These are phyloP conservation scores for Drosophila parvula DNA, from an alignment of 1,140 invertebrate species.

Conservation along the genomic window DNA sequence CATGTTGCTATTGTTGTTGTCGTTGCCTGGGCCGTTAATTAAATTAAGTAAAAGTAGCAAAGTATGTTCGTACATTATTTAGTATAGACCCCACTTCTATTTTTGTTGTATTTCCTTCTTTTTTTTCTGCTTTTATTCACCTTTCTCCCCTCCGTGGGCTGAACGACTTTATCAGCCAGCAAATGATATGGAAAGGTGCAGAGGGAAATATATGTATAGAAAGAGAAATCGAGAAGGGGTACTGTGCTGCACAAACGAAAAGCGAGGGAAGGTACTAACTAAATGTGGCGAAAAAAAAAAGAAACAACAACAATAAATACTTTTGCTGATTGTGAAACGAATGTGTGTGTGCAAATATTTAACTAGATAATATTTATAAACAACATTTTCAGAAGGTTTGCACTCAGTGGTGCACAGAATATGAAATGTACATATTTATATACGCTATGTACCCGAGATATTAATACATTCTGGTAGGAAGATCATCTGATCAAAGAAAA, in stretches of 20 bases:
- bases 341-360: slow-evolving; percentile 37
- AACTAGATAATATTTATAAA: slow-evolving; percentile 37
- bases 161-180: slow-evolving; percentile 53
- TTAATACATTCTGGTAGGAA: background rate
- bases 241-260: too few relatives aligned
- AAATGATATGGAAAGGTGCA: slow-evolving; percentile 26
- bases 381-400: slow-evolving; percentile 29
- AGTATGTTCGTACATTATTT: slow-evolving; percentile 75
- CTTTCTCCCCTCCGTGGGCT: slow-evolving; percentile 9
- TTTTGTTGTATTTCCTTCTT: slow-evolving; percentile 1
- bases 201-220: background rate
- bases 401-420: slow-evolving; percentile 5
- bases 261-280: background rate
- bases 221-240: slow-evolving; percentile 9
- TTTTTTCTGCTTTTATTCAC: slow-evolving; percentile 7
- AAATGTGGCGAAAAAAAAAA: background rate
- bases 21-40: slow-evolving; percentile 73
- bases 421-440: slow-evolving; percentile 6
- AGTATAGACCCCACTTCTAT: slow-evolving; percentile 22
- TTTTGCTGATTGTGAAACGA: slow-evolving; percentile 27
- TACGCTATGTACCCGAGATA: slow-evolving; percentile 1
- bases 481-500: slow-evolving; percentile 1
- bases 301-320: background rate
- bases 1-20: slow-evolving; percentile 37
- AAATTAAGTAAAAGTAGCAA: slow-evolving; percentile 82